These are phyloP conservation scores for Xenentodon cancila DNA, from an alignment of 2,797 vertebrate species.

Conservation along the genomic window DNA sequence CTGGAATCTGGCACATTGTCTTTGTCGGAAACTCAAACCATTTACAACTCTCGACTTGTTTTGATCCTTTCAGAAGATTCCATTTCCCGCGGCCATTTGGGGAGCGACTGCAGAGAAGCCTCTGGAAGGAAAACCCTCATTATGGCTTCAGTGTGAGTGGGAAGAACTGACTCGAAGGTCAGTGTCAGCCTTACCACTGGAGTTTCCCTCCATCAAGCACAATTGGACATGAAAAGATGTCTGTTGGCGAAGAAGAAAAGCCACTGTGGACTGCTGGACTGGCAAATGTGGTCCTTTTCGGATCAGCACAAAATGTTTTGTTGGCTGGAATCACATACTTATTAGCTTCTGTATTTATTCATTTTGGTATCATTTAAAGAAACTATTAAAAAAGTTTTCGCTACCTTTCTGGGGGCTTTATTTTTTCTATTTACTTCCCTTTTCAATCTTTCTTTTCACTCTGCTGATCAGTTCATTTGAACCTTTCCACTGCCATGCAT, in stretches of 20 bases:
- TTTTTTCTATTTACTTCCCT: background rate
- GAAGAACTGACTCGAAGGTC: slow-evolving; percentile 57
- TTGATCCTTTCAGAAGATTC: slow-evolving; percentile 76
- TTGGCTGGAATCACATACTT: background rate
- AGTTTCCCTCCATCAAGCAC: slow-evolving; percentile 34
- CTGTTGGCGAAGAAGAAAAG: slow-evolving; percentile 3
- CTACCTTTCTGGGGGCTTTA: slow-evolving; percentile 11
- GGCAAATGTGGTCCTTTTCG: background rate
- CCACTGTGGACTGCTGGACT: background rate
- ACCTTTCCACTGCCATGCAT: slow-evolving; percentile 13
- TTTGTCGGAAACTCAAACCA: slow-evolving; percentile 76
- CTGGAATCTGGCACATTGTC: slow-evolving; percentile 82
- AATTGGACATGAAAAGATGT: slow-evolving; percentile 20
- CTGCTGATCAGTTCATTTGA: background rate
- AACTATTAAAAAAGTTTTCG: background rate
- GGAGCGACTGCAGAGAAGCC: slow-evolving; percentile 58
- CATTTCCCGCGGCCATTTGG: slow-evolving; percentile 68
- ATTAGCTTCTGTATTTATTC: background rate
- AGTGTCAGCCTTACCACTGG: slow-evolving; percentile 48
- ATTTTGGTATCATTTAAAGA: background rate
- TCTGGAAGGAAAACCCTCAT: slow-evolving; percentile 75
- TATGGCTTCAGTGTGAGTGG: slow-evolving; percentile 60
- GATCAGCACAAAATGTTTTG: background rate
- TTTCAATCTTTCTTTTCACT: background rate
- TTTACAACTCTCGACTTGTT: slow-evolving; percentile 80